Percentiles rank a stretch among this genome's conserved stretches.
These are phyloP conservation scores for Ommatoiulus sabulosus DNA, from an alignment of 2,888 invertebrate genomes.

Conservation along the genomic window DNA sequence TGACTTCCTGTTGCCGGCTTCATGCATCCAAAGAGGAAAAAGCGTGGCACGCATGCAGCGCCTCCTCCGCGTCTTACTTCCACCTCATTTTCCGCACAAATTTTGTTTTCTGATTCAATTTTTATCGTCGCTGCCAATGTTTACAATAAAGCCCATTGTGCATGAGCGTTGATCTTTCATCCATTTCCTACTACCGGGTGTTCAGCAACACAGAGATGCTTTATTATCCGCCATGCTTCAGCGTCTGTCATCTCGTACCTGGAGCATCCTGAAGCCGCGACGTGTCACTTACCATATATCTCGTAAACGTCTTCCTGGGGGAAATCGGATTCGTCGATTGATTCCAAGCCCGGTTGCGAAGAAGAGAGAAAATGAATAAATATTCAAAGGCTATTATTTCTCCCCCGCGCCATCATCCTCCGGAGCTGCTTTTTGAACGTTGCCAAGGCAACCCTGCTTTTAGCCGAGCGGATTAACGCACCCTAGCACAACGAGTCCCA, in stretches of 20 bases:
- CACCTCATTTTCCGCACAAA: too few species aligned
- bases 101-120: not conserved
- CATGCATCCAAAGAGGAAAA: not conserved
- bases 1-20: not conserved
- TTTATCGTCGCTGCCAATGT: not conserved
- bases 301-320: not conserved
- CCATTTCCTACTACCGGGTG: conserved; percentile 21
- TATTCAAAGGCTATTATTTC: conserved; percentile 30
- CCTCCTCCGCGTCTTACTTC: not conserved
- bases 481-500: not conserved
- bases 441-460: not conserved
- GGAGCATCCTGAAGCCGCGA: not conserved
- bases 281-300: not conserved
- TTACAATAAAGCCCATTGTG: not conserved
- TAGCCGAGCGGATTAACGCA: not conserved
- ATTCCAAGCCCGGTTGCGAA: not conserved
- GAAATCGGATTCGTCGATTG: conserved; percentile 16
- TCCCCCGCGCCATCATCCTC: not conserved
- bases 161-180: not conserved
- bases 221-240: too few species aligned
- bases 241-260: not conserved
- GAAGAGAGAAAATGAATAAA: conserved; percentile 24
- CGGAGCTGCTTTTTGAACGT: not conserved
- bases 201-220: not conserved
- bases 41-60: not conserved